These are phyloP conservation scores for Caerostris darwini DNA, from an alignment of 1,140 invertebrate genomes.

Conservation along the genomic window DNA sequence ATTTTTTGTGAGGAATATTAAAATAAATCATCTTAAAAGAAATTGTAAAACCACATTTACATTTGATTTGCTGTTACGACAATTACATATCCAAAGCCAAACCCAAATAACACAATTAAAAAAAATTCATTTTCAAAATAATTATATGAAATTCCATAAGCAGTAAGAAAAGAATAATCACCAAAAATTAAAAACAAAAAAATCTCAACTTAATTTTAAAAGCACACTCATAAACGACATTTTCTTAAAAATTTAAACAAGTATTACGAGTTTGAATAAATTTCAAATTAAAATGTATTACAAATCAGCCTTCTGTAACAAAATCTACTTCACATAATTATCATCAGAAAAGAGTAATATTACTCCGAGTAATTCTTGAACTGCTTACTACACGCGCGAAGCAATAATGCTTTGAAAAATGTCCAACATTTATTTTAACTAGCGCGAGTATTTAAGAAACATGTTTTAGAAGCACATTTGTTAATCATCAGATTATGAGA, in stretches of 20 bases:
- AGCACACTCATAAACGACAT: neutral
- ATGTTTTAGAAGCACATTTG: neutral
- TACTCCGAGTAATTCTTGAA: neutral
- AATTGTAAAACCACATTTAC: neutral
- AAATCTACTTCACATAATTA: slow-evolving; percentile 23
- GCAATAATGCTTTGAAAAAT: slow-evolving; percentile 32
- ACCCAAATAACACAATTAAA: neutral
- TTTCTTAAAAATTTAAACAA: slow-evolving; percentile 6
- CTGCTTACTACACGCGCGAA: neutral
- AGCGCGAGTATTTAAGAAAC: neutral
- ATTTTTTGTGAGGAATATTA: no score
- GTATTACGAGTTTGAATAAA: slow-evolving; percentile 19
- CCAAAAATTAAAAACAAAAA: neutral
- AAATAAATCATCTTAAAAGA: neutral
- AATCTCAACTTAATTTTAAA: neutral
- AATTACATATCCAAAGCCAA: neutral
- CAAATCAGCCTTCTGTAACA: slow-evolving; percentile 9
- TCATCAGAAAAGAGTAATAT: slow-evolving; percentile 32
- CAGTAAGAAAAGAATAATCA: neutral
- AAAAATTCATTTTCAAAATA: neutral
- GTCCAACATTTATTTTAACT: slow-evolving; percentile 27
- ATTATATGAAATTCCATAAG: neutral
- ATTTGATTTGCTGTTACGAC: neutral
- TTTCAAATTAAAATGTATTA: slow-evolving; percentile 5
- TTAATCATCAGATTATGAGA: slow-evolving; percentile 25